Evolutionary conservation across 2,797 vertebrate genomes (phyloP), one percentile per base, ranked within the genome.

Genomic region (Merluccius polli): DNA sequence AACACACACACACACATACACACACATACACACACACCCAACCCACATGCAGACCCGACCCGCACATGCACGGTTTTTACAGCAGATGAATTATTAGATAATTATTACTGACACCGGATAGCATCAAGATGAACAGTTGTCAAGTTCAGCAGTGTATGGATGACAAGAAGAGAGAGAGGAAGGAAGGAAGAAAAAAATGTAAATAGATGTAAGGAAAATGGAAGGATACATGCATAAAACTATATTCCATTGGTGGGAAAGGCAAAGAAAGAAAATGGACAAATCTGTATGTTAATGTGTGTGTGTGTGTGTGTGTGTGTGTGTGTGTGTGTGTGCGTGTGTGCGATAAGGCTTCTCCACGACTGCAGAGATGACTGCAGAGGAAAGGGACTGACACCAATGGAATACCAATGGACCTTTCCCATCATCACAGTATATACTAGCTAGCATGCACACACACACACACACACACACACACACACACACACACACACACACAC

Each of bases 291-390:
- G 44, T 32, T n/a, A 31, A 79, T 75, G 65, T 11, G 1, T 69
- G 4, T 35, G 24, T 33, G 18, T 32, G 27, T 52, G 41, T 6
- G 73, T 65, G 73, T 13, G 30, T 65, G 48, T 29, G 31, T 74
- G 73, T 29, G 73, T 74, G 63, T 9, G 73, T 15, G 38, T 65
- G 71, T 32, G 68, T 24, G 70, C 67, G 79, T 88, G 81, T 86
- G 85, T 85, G 82, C 79, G 85, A 65, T 78, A 80, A 81, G 83
- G 83, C 87, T 83, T 86, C 87, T 90, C 74, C 77, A 80, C 90
- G 88, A 91, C 92, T 92, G 92, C 92, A 91, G 89, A 88, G 88
- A 91, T 83, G 88, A 93, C 92, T 93, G 91, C 91, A 92, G 90
- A 86, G 91, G 83, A 85, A 82, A 79, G 81, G 78, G 81, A 91